Evolutionary conservation across 1,140 invertebrate genomes (phyloP).

Genomic region (Trichogramma pretiosum): DNA sequence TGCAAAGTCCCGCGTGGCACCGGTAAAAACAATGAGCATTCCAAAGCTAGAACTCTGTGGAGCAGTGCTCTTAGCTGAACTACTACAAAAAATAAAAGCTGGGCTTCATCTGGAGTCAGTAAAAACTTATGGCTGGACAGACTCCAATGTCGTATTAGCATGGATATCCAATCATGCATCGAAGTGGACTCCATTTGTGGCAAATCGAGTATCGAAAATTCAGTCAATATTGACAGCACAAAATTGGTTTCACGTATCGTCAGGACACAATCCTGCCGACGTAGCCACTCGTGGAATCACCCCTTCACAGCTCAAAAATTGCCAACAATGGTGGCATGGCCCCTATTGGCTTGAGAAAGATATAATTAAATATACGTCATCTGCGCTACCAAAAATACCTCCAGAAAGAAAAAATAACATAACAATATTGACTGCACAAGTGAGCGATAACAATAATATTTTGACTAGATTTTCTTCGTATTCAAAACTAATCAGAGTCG

Average conservation of each 20-base stretch:
- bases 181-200: constrained; percentile 36
- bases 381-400: neutral
- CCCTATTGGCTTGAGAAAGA: constrained; percentile 12
- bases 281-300: constrained; percentile 30
- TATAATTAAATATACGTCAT: neutral
- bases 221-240: constrained; percentile 17
- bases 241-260: constrained; percentile 26
- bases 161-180: constrained; percentile 29
- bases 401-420: neutral
- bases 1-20: neutral
- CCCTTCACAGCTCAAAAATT: constrained; percentile 15
- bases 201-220: constrained; percentile 36
- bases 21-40: neutral
- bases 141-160: constrained; percentile 31
- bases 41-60: neutral
- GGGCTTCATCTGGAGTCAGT: neutral
- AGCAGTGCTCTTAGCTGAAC: neutral
- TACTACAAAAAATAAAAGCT: neutral
- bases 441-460: neutral
- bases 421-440: neutral
- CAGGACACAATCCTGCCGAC: constrained; percentile 30
- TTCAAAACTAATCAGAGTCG: neutral
- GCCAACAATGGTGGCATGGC: constrained; percentile 28
- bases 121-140: constrained; percentile 21
- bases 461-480: neutral